Percentiles rank a stretch among this genome's conserved stretches.
These are phyloP conservation scores for Galleria mellonella DNA, from an alignment of 1,140 invertebrate genomes.

Conservation along the genomic window DNA sequence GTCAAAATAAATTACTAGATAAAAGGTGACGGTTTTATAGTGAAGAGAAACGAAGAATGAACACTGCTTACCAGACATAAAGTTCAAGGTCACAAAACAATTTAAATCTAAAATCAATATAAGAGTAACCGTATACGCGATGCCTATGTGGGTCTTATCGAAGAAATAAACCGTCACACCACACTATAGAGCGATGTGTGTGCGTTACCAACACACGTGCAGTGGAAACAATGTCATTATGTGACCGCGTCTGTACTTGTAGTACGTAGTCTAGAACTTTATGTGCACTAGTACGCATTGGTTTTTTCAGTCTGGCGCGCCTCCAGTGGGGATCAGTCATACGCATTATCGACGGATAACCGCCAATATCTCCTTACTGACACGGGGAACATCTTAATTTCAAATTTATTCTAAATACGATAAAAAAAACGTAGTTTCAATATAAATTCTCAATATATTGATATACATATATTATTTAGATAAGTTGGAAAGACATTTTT, in stretches of 20 bases:
- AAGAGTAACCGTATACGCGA: conserved; percentile 47
- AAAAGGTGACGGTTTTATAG: background rate
- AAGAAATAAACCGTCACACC: conserved; percentile 13
- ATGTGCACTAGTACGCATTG: conserved; percentile 19
- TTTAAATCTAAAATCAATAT: conserved; percentile 62
- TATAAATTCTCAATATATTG: no score
- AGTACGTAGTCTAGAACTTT: conserved; percentile 42
- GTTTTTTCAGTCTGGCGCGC: background rate
- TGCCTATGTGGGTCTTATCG: conserved; percentile 43
- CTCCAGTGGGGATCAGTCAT: background rate
- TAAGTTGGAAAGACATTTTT: no score
- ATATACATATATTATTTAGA: no score
- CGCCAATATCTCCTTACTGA: no score
- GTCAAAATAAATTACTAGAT: no score
- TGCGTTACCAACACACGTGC: conserved; percentile 55
- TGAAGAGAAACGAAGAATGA: conserved; percentile 11
- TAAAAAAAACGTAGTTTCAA: no score
- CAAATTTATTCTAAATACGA: no score
- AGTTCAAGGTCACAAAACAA: conserved; percentile 58
- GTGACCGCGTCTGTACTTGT: conserved; percentile 28
- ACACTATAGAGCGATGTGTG: conserved; percentile 21
- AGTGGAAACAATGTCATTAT: conserved; percentile 61
- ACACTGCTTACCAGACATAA: conserved; percentile 61
- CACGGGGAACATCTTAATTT: no score
- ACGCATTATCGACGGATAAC: no score